Conservation (phyloP, 2,113 vertebrate species). For the Paraplagusia blochii region DNA sequence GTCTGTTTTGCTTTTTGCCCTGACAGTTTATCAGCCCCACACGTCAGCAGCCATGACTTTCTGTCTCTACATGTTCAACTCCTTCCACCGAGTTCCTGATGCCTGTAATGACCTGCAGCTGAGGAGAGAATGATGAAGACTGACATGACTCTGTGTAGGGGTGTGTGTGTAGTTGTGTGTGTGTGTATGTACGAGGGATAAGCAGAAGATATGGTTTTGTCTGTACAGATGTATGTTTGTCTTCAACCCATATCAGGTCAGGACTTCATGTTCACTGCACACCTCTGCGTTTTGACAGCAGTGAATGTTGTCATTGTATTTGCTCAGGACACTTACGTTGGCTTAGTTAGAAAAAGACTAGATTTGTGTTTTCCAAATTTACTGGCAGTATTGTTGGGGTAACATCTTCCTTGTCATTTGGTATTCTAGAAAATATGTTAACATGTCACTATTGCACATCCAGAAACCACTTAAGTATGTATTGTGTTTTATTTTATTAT, state of each 20-base stretch:
- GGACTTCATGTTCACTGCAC: conserved; percentile 12
- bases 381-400: too few species aligned
- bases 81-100: conserved; percentile 24
- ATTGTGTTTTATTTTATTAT: too few species aligned
- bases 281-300: conserved; percentile 37
- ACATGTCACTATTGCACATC: too few species aligned
- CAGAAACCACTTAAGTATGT: too few species aligned
- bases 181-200: not conserved
- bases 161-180: not conserved
- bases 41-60: conserved; percentile 5
- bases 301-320: conserved; percentile 1
- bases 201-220: not conserved
- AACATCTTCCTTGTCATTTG: too few species aligned
- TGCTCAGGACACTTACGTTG: too few species aligned
- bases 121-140: conserved; percentile 14
- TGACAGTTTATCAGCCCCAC: conserved; percentile 25
- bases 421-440: too few species aligned
- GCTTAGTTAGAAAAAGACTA: too few species aligned
- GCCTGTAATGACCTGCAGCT: conserved; percentile 20
- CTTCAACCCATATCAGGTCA: conserved; percentile 1
- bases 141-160: conserved; percentile 1
- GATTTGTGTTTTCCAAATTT: too few species aligned
- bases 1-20: not conserved
- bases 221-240: not conserved
- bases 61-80: conserved; percentile 10